These are phyloP conservation scores for Cyclopterus lumpus DNA, from an alignment of 2,797 vertebrate genomes.

Conservation along the genomic window DNA sequence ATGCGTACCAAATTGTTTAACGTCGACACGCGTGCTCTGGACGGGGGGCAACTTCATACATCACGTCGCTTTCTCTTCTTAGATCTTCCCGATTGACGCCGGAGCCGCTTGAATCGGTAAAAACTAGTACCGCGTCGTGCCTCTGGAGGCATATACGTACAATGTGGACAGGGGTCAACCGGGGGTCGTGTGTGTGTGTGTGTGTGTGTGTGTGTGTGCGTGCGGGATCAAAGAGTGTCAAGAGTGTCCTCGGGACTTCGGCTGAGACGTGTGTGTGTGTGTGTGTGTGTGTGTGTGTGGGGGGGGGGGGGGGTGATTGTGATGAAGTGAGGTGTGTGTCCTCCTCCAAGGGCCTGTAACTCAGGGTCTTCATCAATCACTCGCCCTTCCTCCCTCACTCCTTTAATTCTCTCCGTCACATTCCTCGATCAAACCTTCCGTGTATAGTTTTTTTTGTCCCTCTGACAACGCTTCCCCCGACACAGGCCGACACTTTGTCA, in stretches of 20 bases:
- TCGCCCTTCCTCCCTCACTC: slow-evolving; percentile 36
- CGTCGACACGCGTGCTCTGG: too few relatives aligned
- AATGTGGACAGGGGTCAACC: slow-evolving; percentile 17
- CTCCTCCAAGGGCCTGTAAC: slow-evolving; percentile 64
- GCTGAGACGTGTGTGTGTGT: slow-evolving; percentile 40
- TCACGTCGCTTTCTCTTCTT: too few relatives aligned
- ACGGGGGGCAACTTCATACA: too few relatives aligned
- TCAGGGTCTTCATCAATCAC: slow-evolving; percentile 71
- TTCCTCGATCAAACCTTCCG: slow-evolving; percentile 44
- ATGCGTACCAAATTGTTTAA: too few relatives aligned
- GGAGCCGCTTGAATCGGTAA: too few relatives aligned
- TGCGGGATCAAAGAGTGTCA: slow-evolving; percentile 58
- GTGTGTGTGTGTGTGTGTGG: too few relatives aligned
- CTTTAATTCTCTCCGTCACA: slow-evolving; percentile 50
- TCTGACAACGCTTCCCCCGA: not conserved
- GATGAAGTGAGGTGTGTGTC: slow-evolving; percentile 66
- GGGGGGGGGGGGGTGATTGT: slow-evolving; percentile 48
- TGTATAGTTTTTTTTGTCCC: slow-evolving; percentile 26
- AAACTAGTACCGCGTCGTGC: too few relatives aligned
- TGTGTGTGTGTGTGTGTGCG: slow-evolving; percentile 43
- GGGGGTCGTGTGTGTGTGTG: slow-evolving; percentile 38
- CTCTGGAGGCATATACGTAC: too few relatives aligned
- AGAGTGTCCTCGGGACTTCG: slow-evolving; percentile 44
- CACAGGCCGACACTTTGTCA: slow-evolving; percentile 9
- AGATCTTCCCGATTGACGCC: too few relatives aligned